These are phyloP conservation scores for Phalera bucephala DNA, from an alignment of 2,888 invertebrate species.

Conservation along the genomic window DNA sequence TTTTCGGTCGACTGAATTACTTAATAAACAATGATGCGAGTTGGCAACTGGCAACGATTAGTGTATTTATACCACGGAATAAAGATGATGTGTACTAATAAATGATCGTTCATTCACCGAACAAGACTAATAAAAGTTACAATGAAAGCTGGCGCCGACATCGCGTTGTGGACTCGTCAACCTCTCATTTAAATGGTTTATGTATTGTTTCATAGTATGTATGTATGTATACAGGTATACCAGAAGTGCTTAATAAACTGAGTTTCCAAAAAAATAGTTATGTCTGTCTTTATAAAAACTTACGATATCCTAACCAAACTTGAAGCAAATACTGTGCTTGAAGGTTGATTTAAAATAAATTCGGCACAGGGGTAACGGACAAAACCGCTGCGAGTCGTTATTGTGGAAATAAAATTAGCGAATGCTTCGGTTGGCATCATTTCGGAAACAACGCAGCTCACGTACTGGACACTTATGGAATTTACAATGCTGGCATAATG, in stretches of 20 bases:
- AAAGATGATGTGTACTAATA: slow-evolving; percentile 37
- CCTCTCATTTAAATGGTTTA: slow-evolving; percentile 30
- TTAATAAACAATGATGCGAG: slow-evolving; percentile 12
- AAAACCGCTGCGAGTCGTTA: background rate
- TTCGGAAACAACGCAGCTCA: slow-evolving; percentile 1
- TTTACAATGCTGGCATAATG: slow-evolving; percentile 18
- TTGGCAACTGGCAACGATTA: slow-evolving; percentile 33
- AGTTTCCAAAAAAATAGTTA: too few relatives aligned
- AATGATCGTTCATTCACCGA: slow-evolving; percentile 42
- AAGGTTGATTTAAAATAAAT: too few relatives aligned
- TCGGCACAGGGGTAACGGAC: too few relatives aligned
- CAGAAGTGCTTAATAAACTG: too few relatives aligned
- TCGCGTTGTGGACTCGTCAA: slow-evolving; percentile 28
- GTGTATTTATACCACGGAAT: too few relatives aligned
- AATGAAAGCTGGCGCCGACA: slow-evolving; percentile 46
- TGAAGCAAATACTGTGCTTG: too few relatives aligned
- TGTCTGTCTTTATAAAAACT: too few relatives aligned
- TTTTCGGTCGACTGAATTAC: too few relatives aligned
- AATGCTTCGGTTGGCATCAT: background rate
- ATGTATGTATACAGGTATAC: too few relatives aligned
- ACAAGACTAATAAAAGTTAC: slow-evolving; percentile 39
- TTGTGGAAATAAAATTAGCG: slow-evolving; percentile 1
- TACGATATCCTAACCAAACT: too few relatives aligned
- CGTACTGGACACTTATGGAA: slow-evolving; percentile 16
- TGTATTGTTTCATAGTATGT: too few relatives aligned